Base-by-base conservation (phyloP, 2,888 invertebrate genomes). In the Ceratothoa steindachneri region DNA sequence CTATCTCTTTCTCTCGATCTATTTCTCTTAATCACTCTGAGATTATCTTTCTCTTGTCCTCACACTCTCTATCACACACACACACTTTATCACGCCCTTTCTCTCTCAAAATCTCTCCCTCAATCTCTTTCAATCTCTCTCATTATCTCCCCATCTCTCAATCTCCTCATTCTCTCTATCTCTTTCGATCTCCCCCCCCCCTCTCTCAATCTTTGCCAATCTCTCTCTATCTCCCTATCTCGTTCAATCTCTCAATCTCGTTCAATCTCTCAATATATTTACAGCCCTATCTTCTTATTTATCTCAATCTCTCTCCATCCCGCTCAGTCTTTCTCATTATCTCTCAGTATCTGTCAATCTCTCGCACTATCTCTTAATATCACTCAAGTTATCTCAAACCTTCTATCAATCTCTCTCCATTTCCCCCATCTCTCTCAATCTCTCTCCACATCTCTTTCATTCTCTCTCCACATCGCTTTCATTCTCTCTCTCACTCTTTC, bases 281-380 rank as follows among this genome's bases (percentile, higher is more conserved):
- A n/a, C n/a, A n/a, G n/a, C n/a, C 80, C 31, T 81, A 81, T 15
- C 80, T 80, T 5, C 80, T 78, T n/a, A 77, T 77, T 53, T 69
- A 68, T 29, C 73, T 71, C 65, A 79, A 77, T 1, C 31, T 51
- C 60, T 68, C 67, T 55, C 75, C 65, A 52, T 73, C 81, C 24
- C 73, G 80, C 24, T 67, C 77, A 28, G 29, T 30, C 15, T 19
- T 55, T 29, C 19, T 60, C 29, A 28, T 27, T 67, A 30, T 19
- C 65, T n/a, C 27, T 24, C 70, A 27, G 9, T 19, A 28, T 27
- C 53, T 70, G 31, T 41, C 68, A 28, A 4, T 2, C 68, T 41
- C 30, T 51, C 3, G 0, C 12, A 1, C n/a, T 22, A 60, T 22
- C 27, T 22, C 64, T 22, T n/a, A 12, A 12, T 60, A 19, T 60